Evolutionary conservation across 2,888 invertebrate genomes (phyloP).

Genomic region (Pimpla rufipes): DNA sequence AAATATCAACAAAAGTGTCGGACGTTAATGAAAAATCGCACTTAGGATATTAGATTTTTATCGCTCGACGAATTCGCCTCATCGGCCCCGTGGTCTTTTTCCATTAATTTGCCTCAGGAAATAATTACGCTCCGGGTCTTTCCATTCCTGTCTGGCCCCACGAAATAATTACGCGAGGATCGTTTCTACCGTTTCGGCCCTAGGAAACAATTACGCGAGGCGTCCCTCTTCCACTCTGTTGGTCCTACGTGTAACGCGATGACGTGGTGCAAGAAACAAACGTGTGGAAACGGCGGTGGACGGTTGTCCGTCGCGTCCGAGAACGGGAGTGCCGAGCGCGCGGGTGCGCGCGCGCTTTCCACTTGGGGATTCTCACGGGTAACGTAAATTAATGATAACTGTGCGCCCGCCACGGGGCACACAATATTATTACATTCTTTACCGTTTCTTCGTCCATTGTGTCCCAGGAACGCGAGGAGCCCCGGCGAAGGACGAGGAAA

Average conservation of each 20-base stretch:
- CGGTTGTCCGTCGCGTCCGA: neutral
- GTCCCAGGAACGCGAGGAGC: neutral
- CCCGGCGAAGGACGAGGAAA: neutral
- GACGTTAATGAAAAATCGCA: slow-evolving; percentile 24
- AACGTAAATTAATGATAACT: slow-evolving; percentile 68
- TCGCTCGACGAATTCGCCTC: slow-evolving; percentile 27
- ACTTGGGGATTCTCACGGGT: slow-evolving; percentile 67
- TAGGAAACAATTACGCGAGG: neutral
- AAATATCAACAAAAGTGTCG: neutral
- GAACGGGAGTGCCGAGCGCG: neutral
- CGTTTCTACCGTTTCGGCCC: neutral
- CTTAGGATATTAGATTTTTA: slow-evolving; percentile 51
- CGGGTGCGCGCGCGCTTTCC: slow-evolving; percentile 33
- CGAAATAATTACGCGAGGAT: no score
- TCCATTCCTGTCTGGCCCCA: no score
- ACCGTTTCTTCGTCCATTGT: slow-evolving; percentile 51
- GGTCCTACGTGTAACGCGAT: slow-evolving; percentile 5
- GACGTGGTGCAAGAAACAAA: neutral
- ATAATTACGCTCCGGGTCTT: no score
- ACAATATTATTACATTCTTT: slow-evolving; percentile 64
- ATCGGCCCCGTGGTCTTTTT: no score
- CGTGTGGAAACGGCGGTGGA: neutral
- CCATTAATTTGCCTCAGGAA: no score
- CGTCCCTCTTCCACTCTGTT: neutral
- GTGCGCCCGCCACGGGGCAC: slow-evolving; percentile 34